Base-by-base conservation (phyloP, 2,888 invertebrate species). In the Oithona nana region DNA sequence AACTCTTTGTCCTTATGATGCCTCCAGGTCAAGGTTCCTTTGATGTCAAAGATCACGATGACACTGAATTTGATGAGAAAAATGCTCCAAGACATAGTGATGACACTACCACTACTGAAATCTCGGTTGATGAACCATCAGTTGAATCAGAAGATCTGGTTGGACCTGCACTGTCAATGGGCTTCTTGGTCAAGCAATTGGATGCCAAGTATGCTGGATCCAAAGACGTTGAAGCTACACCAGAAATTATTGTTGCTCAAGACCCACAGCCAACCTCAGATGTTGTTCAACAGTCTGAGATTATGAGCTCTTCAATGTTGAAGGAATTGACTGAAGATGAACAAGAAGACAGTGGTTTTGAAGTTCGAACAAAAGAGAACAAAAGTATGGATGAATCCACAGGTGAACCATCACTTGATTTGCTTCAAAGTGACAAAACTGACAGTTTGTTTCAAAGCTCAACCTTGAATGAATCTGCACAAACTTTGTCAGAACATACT, bases 331-430 rank as follows among this genome's bases (percentile, higher is more conserved):
- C 2, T 6, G 54, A 54, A 24, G 54, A 54, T 24, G 54, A 54
- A 26, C 54, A 54, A 54, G 54, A 54, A 6, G 54, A 54, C 20
- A 54, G 54, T 54, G 54, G 54, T 16, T 24, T 54, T 24, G 54
- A 54, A 54, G 26, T 54, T 3, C 20, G 13, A 26, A 24, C 54
- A 3, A 20, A 26, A 54, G 54, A 54, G 26, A 26, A 16, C 22
- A 20, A 54, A 26, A 54, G 54, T 22, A 20, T 54, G 2, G 54
- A 54, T 54, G 54, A 54, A 16, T 54, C 54, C 2, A 22, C 11
- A 2, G 22, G 22, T 54, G 54, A 54, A 20, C 54, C 20, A 3
- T 6, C 6, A 6, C 22, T 24, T 54, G 54, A 54, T 11, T 24
- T 26, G 3, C 26, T 54, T 2, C 6, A 24, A 22, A 54, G 54